Percentiles rank a stretch among this genome's conserved stretches.
Evolutionary conservation across 2,113 vertebrate genomes (phyloP).

Genomic region (Sterna hirundo): DNA sequence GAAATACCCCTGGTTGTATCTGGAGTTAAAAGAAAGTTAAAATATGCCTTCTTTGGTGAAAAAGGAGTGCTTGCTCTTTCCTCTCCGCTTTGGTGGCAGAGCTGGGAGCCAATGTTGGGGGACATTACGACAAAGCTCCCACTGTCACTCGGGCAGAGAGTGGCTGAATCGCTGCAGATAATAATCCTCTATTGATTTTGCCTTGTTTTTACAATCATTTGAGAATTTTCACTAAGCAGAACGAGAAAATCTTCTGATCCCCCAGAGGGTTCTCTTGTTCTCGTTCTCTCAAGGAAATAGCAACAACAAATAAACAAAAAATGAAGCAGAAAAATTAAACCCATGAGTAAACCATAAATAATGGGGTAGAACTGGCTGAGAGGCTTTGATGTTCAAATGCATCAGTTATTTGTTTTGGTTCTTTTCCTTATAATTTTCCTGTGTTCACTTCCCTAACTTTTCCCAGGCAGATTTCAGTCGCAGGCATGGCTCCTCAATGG

Average conservation of each 20-base stretch:
- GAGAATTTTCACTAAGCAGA: constrained; percentile 26
- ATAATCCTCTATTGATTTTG: constrained; percentile 20
- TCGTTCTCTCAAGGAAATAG: not conserved
- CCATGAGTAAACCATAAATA: constrained; percentile 47
- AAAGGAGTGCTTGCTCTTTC: not conserved
- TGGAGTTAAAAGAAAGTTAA: not conserved
- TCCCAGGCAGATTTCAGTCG: not conserved
- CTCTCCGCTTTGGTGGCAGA: not conserved
- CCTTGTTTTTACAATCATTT: not conserved
- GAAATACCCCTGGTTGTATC: not conserved
- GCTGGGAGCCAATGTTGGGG: not conserved
- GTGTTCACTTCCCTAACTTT: not conserved
- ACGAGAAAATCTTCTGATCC: constrained; percentile 21
- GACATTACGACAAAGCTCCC: not conserved
- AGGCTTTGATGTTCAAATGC: constrained; percentile 50
- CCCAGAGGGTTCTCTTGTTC: constrained; percentile 6
- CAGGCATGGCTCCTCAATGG: not conserved
- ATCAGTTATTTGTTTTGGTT: not conserved
- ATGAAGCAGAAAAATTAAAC: constrained; percentile 40
- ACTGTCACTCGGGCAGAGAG: not conserved
- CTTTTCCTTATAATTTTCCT: not conserved
- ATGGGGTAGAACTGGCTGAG: not conserved
- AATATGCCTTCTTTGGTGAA: not conserved
- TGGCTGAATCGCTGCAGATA: not conserved
- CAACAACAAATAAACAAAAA: constrained; percentile 25